These are phyloP conservation scores for Apodemus sylvaticus DNA, from an alignment of 2,113 vertebrate genomes.

Conservation along the genomic window DNA sequence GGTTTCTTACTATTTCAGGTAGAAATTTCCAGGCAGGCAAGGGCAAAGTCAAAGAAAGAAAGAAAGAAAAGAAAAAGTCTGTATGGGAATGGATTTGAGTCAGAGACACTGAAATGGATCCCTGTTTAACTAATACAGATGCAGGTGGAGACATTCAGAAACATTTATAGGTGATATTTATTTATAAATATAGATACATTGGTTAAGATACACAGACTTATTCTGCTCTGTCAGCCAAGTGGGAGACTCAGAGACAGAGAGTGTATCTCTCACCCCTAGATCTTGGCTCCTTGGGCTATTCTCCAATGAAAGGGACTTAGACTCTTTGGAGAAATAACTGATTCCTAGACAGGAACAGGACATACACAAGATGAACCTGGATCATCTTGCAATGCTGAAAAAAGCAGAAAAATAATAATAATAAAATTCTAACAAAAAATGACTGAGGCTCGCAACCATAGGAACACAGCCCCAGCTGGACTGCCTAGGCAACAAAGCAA, in stretches of 20 bases:
- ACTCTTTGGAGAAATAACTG: conserved; percentile 28
- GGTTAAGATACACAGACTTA: background rate
- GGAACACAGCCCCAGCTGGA: background rate
- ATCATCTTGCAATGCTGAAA: background rate
- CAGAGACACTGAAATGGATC: conserved; percentile 30
- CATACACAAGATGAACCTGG: background rate
- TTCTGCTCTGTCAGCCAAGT: background rate
- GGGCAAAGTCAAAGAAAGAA: background rate
- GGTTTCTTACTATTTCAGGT: conserved; percentile 1
- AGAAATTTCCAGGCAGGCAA: conserved; percentile 11
- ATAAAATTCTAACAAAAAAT: background rate
- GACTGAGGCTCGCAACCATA: background rate
- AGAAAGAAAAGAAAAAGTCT: background rate
- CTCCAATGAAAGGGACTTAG: background rate
- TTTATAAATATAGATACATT: background rate
- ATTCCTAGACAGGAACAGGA: background rate
- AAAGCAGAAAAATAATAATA: conserved; percentile 17
- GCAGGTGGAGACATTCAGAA: background rate
- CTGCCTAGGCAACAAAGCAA: background rate
- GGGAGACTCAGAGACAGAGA: background rate
- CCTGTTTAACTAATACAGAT: background rate
- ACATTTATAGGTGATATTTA: background rate
- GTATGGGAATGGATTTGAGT: background rate
- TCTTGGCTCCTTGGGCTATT: background rate
- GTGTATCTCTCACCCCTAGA: background rate